These are phyloP conservation scores for Halictus quadricinctus DNA, from an alignment of 2,888 invertebrate species.

Conservation along the genomic window DNA sequence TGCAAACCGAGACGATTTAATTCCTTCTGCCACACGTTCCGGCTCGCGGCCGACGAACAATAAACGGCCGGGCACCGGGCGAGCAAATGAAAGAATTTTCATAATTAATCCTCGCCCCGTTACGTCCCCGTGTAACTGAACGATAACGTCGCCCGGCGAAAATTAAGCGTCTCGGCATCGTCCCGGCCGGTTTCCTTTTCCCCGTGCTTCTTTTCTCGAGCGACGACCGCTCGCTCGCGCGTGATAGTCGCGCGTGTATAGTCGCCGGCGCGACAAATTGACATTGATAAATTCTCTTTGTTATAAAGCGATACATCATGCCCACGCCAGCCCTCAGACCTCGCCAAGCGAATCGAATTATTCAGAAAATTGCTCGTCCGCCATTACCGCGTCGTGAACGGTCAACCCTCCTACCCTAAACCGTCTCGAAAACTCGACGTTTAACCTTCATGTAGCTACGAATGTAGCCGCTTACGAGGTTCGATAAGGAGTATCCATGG, in stretches of 20 bases:
- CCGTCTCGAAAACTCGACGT: not conserved
- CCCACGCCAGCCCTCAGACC: conserved; percentile 36
- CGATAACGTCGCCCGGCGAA: conserved; percentile 30
- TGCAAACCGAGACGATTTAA: conserved; percentile 19
- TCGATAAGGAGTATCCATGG: not conserved
- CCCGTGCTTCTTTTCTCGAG: not conserved
- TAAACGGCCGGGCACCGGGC: not conserved
- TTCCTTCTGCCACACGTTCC: not conserved
- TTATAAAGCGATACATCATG: conserved; percentile 74
- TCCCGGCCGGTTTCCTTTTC: not conserved
- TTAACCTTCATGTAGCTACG: not conserved
- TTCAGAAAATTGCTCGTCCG: conserved; percentile 60
- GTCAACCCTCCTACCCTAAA: not conserved
- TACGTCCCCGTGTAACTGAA: conserved; percentile 22
- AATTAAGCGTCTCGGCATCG: conserved; percentile 16
- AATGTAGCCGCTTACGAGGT: not conserved
- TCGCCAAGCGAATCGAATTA: conserved; percentile 58
- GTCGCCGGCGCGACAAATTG: conserved; percentile 68
- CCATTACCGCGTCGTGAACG: not conserved
- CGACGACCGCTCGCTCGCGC: not conserved
- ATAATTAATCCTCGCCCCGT: conserved; percentile 44
- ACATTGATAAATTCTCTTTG: conserved; percentile 77
- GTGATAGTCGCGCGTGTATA: conserved; percentile 17
- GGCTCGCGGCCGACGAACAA: conserved; percentile 1
- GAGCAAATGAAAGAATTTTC: conserved; percentile 4